Evolutionary conservation across 1,140 invertebrate species (phyloP).

Genomic region (Teleogryllus occipitalis): DNA sequence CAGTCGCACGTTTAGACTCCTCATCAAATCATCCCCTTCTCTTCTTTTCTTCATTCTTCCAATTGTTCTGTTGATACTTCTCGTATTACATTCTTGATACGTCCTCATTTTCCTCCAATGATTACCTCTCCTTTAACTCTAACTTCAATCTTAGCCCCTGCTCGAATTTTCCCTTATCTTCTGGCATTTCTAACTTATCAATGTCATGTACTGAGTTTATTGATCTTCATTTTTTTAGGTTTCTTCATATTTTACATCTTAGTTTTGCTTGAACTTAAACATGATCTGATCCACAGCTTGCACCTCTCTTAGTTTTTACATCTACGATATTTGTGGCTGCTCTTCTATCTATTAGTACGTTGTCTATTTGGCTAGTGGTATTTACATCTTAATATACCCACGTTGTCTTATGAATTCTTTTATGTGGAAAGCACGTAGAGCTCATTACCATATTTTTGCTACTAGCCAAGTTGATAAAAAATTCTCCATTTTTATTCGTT

Average conservation of each 20-base stretch:
- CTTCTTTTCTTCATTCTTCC: too few relatives aligned
- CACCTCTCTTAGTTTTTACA: not conserved
- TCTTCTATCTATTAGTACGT: constrained; percentile 8
- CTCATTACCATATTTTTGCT: not conserved
- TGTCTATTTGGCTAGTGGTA: not conserved
- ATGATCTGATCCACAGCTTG: not conserved
- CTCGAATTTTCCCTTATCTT: too few relatives aligned
- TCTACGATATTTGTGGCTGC: not conserved
- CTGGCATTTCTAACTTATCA: too few relatives aligned
- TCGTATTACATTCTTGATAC: too few relatives aligned
- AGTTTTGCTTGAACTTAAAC: not conserved
- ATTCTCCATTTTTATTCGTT: not conserved
- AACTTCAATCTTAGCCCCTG: too few relatives aligned
- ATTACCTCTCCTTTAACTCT: too few relatives aligned
- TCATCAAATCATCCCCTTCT: too few relatives aligned
- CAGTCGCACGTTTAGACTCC: too few relatives aligned
- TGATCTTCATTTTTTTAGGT: too few relatives aligned
- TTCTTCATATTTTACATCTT: not conserved
- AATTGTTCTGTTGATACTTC: too few relatives aligned
- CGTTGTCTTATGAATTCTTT: not conserved
- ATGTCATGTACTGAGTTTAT: too few relatives aligned
- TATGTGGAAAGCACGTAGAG: not conserved
- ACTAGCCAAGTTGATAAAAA: not conserved
- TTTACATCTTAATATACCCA: not conserved
- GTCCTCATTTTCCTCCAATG: too few relatives aligned